Evolutionary conservation across 2,113 vertebrate genomes (phyloP), one percentile per base, ranked within the genome.

Genomic region (Poicephalus meyeri): DNA sequence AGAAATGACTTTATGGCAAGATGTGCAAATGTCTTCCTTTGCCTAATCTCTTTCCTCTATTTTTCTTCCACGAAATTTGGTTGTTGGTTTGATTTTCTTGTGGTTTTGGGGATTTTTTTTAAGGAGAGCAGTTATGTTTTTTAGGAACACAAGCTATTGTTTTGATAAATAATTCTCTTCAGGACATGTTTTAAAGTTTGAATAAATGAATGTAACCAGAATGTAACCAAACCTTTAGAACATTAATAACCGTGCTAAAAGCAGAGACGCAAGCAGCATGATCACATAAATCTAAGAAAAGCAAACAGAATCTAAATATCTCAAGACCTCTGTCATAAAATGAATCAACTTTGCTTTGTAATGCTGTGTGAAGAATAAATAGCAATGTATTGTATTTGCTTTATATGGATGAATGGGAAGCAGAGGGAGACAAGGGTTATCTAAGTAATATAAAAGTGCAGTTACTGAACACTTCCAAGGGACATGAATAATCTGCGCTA

Each of bases 211-310:
- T 23, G 33, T 60, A 80, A 87, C 65, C n/a, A 66, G 55, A 76
- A 76, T 12, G 29, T 63, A 91, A 80, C 63, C 80, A 89, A 88
- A 65, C 33, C 58, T 73, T 82, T 93, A 73, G 85, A 91, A 63
- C 66, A 80, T 86, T 89, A 91, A 91, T 91, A 89, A 80, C 58
- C 7, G 9, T 39, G 28, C 50, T 91, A 82, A 91, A 91, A 94
- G 46, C 66, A 80, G 46, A 82, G 71, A 66, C 89, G n/a, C 56
- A 66, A 89, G 81, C 61, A 82, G 56, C 13, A 20, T 8, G 47
- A 33, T 53, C 41, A 49, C 49, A 70, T 85, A 92, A 93, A 89
- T 85, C 86, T 71, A 49, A 86, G 61, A 84, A 91, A 84, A 93
- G 49, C 52, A 92, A 95, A 69, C 73, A 78, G 74, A 82, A 83